Evolutionary conservation across 2,888 invertebrate genomes (phyloP).

Genomic region (Latrodectus hesperus): DNA sequence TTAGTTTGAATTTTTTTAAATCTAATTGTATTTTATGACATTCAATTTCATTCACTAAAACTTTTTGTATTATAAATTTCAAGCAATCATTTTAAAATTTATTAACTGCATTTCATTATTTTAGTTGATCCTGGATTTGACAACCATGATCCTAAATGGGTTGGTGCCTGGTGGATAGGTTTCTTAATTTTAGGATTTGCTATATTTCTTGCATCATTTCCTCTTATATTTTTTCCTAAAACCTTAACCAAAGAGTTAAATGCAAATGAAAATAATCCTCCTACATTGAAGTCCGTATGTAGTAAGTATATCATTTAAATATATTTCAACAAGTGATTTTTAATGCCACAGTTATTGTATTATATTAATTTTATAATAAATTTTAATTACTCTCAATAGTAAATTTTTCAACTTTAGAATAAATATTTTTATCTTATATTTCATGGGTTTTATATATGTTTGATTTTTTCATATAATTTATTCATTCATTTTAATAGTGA

Average conservation of each 20-base stretch:
- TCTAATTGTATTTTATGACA: not conserved
- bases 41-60: not conserved
- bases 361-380: no score
- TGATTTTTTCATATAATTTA: not conserved
- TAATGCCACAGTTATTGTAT: no score
- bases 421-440: not conserved
- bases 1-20: not conserved
- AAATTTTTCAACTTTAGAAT: not conserved
- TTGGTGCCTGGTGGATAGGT: conserved; percentile 73
- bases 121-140: conserved; percentile 70
- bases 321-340: not conserved
- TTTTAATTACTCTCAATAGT: no score
- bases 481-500: not conserved
- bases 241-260: conserved; percentile 26
- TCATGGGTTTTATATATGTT: not conserved
- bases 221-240: conserved; percentile 71
- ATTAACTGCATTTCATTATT: not conserved
- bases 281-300: conserved; percentile 6
- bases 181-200: conserved; percentile 71
- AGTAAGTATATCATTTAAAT: not conserved
- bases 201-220: conserved; percentile 70
- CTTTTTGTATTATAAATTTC: not conserved
- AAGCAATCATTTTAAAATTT: not conserved
- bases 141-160: conserved; percentile 71
- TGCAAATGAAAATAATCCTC: not conserved